Base-by-base conservation (phyloP, 2,888 invertebrate species). In the Scaptomyza cyrtandrae region DNA sequence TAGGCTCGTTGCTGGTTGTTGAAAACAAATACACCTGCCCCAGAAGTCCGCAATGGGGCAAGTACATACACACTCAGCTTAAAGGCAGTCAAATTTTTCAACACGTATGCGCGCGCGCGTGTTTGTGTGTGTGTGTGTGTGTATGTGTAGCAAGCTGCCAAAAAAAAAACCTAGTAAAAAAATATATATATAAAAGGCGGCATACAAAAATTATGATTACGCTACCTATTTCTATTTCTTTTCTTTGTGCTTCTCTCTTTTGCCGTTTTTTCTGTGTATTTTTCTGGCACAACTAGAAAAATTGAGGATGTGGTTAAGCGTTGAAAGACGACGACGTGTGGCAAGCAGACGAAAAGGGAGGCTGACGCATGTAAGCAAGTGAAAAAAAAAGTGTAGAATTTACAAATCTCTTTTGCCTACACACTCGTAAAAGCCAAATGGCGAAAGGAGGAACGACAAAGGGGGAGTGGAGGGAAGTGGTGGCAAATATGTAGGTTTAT, bases 241-340 rank as follows among this genome's bases (percentile, higher is more conserved):
- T 1, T 43, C n/a, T 24, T 24, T 24, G 24, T 24, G n/a, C 11
- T 52, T 52, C 14, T 50, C 6, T 14, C n/a, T 37, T 16, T 29
- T 10, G 4, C 14, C 16, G 37, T 37, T n/a, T 37, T n/a, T 35
- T 31, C 57, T 53, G 46, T 61, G 10, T 48, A 48, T 43, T 52
- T 50, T 61, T 79, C 71, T 69, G 49, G 78, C 86, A 69, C 79
- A 81, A 77, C 68, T 77, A 78, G 75, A 76, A 80, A 78, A 84
- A 85, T 85, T 85, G 85, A 84, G 84, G 87, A 84, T 84, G 84
- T 87, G 84, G 84, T 82, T 75, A 77, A 63, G 58, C 63, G 48
- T 44, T 49, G 49, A 48, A 49, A 52, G 59, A 44, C 53, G 50
- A 46, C 37, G 35, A 4, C 24, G 5, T 16, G 16, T 14, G 35